phyloP scores from a whole-genome alignment of 2,113 vertebrate genomes.

The Myanophis thanlyinensis region DNA sequence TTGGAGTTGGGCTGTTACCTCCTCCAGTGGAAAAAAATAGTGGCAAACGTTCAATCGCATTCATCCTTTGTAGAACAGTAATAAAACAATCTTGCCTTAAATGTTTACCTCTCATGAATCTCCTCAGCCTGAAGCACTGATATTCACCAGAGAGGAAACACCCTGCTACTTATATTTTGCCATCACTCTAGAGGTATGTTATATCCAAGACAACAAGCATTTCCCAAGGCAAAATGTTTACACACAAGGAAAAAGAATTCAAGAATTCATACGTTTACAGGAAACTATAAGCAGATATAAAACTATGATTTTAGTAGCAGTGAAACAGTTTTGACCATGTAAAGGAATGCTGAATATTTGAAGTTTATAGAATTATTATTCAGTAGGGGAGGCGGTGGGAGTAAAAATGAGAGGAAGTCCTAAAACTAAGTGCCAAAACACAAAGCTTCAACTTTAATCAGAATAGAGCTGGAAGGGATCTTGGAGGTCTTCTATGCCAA shows the following conservation, averaged over 20 bases:
- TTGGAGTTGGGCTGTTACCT: background rate
- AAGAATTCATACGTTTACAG: constrained; percentile 8
- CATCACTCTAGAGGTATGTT: constrained; percentile 1
- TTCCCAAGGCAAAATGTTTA: constrained; percentile 29
- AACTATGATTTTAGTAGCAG: background rate
- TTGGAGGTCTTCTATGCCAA: background rate
- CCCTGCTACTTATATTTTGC: background rate
- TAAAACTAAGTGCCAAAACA: background rate
- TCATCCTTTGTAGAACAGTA: background rate
- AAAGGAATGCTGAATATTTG: background rate
- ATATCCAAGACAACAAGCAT: constrained; percentile 4
- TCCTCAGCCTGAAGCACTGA: background rate
- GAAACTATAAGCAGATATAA: constrained; percentile 8
- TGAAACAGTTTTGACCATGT: background rate
- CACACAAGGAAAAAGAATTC: background rate
- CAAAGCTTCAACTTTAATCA: background rate
- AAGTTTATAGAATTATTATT: background rate
- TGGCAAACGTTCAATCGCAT: background rate
- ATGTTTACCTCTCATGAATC: background rate
- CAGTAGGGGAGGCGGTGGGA: background rate
- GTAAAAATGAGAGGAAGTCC: background rate
- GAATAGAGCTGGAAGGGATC: background rate
- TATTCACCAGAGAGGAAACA: background rate
- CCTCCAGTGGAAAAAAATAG: background rate
- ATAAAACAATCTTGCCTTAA: background rate